phyloP scores from a whole-genome alignment of 2,888 invertebrate species.

The Hyles lineata region DNA sequence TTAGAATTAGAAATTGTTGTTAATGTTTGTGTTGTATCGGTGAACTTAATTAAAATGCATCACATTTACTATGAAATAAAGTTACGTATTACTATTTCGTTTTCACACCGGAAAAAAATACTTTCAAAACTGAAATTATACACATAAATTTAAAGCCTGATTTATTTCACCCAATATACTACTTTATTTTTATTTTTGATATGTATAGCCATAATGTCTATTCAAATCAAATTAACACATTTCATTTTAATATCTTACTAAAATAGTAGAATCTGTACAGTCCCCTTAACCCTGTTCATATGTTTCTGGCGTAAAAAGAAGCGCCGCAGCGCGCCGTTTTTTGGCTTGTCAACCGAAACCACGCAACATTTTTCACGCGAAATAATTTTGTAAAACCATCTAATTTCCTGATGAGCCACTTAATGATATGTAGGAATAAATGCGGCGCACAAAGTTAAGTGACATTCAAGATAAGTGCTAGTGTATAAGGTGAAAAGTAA shows the following conservation, averaged over 20 bases:
- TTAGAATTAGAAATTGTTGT: not conserved
- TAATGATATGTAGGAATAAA: slow-evolving; percentile 62
- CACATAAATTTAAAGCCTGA: not conserved
- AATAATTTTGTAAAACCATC: slow-evolving; percentile 68
- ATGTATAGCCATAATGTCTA: not conserved
- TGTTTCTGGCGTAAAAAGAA: slow-evolving; percentile 85
- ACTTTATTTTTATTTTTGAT: too few species aligned
- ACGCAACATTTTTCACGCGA: slow-evolving; percentile 80
- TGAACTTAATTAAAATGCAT: too few species aligned
- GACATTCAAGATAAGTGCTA: slow-evolving; percentile 60
- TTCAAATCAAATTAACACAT: not conserved
- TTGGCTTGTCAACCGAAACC: slow-evolving; percentile 88
- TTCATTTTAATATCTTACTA: slow-evolving; percentile 43
- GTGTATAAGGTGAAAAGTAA: slow-evolving; percentile 57
- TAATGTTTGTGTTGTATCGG: not conserved
- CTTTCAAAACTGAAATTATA: not conserved
- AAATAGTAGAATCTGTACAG: slow-evolving; percentile 44
- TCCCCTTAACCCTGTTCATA: slow-evolving; percentile 67
- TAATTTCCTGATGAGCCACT: slow-evolving; percentile 66
- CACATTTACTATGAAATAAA: too few species aligned
- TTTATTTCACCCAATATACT: not conserved
- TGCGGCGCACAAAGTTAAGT: slow-evolving; percentile 67
- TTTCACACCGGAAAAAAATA: too few species aligned
- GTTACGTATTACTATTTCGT: too few species aligned
- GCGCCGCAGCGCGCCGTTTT: slow-evolving; percentile 89